Evolutionary conservation across 2,113 vertebrate species (phyloP).

Genomic region (Nothocercus nigrocapillus): DNA sequence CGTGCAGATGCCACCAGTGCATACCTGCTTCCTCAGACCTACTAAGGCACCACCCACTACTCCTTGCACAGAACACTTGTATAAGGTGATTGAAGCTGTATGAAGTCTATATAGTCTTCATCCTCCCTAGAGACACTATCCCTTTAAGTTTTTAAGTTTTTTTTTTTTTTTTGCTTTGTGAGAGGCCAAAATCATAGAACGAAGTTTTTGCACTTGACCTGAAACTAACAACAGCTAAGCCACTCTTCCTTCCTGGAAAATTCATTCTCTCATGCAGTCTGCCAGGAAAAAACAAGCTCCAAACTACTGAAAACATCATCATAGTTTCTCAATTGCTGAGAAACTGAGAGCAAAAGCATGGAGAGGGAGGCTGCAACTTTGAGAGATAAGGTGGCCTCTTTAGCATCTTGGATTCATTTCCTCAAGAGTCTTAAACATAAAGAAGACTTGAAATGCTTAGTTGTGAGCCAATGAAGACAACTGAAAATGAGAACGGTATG

Average conservation of each 20-base stretch:
- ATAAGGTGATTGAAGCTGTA: neutral
- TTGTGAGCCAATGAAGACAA: neutral
- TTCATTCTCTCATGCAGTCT: neutral
- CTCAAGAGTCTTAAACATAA: neutral
- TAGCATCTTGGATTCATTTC: neutral
- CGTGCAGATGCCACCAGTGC: neutral
- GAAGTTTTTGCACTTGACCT: neutral
- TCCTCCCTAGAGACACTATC: neutral
- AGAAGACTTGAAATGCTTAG: neutral
- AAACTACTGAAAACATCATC: neutral
- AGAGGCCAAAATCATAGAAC: neutral
- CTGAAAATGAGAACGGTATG: neutral
- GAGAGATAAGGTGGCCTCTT: neutral
- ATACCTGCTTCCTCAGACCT: neutral
- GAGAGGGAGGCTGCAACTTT: neutral
- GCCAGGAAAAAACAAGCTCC: slow-evolving; percentile 19
- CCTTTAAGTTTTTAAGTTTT: neutral
- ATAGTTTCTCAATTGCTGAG: neutral
- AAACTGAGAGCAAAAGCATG: neutral
- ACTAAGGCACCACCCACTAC: neutral
- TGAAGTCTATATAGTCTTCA: neutral
- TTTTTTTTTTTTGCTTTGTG: neutral
- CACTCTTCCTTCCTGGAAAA: slow-evolving; percentile 20
- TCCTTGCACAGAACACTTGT: neutral
- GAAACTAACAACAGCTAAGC: neutral